Evolutionary conservation across 2,113 vertebrate species (phyloP).

Genomic region (Callithrix jacchus): DNA sequence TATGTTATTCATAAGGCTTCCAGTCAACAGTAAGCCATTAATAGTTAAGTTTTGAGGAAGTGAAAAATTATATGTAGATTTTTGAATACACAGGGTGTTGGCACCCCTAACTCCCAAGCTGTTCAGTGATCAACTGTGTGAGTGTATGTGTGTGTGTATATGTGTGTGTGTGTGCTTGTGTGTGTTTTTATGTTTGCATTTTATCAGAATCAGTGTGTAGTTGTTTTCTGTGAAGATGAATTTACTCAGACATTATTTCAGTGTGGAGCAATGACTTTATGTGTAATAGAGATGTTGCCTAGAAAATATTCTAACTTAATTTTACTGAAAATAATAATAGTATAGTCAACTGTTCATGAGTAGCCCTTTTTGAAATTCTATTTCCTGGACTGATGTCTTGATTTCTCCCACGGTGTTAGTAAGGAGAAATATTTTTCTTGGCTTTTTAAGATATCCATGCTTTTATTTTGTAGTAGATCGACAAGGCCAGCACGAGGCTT

Average conservation of each 20-base stretch:
- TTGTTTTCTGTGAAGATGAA: background rate
- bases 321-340: background rate
- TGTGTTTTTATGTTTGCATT: background rate
- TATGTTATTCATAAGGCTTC: background rate
- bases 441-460: background rate
- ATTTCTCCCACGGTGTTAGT: background rate
- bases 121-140: background rate
- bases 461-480: background rate
- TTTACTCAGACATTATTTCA: background rate
- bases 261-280: background rate
- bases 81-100: background rate
- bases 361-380: background rate
- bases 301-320: background rate
- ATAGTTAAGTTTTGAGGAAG: background rate
- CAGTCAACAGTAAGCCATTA: background rate
- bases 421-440: background rate
- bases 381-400: background rate
- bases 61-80: background rate
- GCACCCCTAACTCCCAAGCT: no score
- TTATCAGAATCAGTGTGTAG: background rate
- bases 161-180: rapidly evolving
- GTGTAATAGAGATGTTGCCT: background rate
- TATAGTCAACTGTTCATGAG: background rate
- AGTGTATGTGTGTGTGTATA: background rate
- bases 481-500: background rate